Evolutionary conservation across 2,888 invertebrate genomes (phyloP).

Genomic region (Plebejus anna): DNA sequence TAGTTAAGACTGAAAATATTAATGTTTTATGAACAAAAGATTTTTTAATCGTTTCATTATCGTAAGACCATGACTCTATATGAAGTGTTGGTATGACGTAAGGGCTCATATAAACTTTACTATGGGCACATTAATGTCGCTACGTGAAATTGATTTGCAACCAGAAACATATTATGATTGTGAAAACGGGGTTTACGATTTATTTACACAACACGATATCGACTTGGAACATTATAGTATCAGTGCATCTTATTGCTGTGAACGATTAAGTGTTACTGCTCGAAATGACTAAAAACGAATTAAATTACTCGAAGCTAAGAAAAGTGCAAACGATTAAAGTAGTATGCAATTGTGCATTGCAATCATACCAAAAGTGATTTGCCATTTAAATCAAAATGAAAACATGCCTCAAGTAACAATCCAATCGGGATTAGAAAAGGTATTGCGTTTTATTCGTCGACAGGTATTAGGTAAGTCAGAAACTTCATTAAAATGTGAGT

Average conservation of each 20-base stretch:
- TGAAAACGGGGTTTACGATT: conserved; percentile 80
- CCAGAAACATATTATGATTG: conserved; percentile 80
- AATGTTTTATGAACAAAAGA: not conserved
- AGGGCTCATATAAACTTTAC: conserved; percentile 77
- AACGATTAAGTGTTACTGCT: conserved; percentile 5
- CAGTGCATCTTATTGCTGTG: conserved; percentile 48
- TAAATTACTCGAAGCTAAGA: not conserved
- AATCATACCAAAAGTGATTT: conserved; percentile 7
- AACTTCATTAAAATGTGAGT: conserved; percentile 41
- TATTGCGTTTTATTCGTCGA: not conserved
- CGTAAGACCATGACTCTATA: conserved; percentile 57
- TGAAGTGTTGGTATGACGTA: conserved; percentile 69
- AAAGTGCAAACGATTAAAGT: not conserved
- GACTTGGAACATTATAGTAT: conserved; percentile 67
- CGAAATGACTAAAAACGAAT: not conserved
- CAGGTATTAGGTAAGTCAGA: conserved; percentile 10
- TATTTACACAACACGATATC: conserved; percentile 76
- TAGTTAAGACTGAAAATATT: not conserved
- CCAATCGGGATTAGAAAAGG: not conserved
- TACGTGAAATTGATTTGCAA: conserved; percentile 80
- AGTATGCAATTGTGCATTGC: conserved; percentile 4
- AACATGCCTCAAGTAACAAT: not conserved
- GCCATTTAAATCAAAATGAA: not conserved
- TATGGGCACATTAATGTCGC: conserved; percentile 78
- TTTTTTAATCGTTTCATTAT: conserved; percentile 49